Conservation (phyloP, 2,797 vertebrate species). For the Eremophila alpestris region DNA sequence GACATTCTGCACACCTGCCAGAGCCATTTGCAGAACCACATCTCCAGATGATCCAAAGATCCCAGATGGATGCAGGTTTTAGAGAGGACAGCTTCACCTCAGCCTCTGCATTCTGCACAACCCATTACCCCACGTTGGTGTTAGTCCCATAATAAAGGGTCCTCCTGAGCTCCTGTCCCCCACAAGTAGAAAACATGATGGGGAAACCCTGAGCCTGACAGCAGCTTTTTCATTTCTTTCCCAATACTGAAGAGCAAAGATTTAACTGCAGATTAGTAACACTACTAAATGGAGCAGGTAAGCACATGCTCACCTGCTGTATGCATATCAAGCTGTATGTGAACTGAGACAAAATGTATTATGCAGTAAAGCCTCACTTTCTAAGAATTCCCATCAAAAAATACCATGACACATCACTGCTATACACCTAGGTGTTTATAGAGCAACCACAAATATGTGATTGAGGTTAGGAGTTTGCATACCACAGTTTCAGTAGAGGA, state of each 20-base stretch:
- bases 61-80: neutral
- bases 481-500: neutral
- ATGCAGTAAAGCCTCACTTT: neutral
- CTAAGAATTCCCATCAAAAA: slow-evolving; percentile 15
- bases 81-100: neutral
- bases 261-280: neutral
- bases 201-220: neutral
- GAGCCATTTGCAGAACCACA: neutral
- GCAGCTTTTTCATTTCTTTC: neutral
- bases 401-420: slow-evolving; percentile 18
- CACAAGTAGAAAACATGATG: neutral
- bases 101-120: neutral
- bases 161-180: neutral
- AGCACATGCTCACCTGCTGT: neutral
- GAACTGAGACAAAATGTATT: neutral
- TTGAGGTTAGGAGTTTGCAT: slow-evolving; percentile 31
- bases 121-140: neutral
- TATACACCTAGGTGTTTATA: slow-evolving; percentile 22
- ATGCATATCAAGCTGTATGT: neutral
- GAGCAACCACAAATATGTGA: slow-evolving; percentile 39
- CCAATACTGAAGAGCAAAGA: neutral
- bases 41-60: neutral
- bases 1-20: neutral
- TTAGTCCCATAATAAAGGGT: neutral
- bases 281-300: neutral